These are phyloP conservation scores for Heliothis virescens DNA, from an alignment of 1,140 invertebrate genomes.

Conservation along the genomic window DNA sequence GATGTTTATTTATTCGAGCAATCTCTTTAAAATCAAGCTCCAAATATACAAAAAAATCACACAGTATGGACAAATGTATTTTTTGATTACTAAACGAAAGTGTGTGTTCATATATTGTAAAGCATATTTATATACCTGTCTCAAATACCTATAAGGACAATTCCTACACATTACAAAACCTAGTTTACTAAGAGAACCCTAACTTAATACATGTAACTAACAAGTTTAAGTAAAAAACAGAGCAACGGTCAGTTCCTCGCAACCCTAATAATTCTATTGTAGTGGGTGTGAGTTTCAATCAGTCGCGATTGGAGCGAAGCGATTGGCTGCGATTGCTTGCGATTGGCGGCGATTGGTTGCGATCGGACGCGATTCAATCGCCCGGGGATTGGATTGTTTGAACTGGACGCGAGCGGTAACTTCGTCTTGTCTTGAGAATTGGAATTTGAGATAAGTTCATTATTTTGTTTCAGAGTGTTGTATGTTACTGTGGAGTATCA, in stretches of 20 bases:
- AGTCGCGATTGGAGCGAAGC: slow-evolving; percentile 4
- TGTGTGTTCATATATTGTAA: too few species aligned
- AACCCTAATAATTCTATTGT: slow-evolving; percentile 33
- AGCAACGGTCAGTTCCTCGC: neutral
- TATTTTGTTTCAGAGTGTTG: neutral
- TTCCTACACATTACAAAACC: neutral
- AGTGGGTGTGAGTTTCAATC: slow-evolving; percentile 36
- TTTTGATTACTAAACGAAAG: too few species aligned
- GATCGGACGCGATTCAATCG: slow-evolving; percentile 29
- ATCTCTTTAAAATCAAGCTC: too few species aligned
- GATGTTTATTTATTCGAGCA: too few species aligned
- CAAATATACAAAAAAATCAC: too few species aligned
- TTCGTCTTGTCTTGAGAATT: slow-evolving; percentile 8
- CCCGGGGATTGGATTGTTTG: slow-evolving; percentile 8
- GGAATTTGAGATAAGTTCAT: slow-evolving; percentile 16
- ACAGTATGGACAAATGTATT: too few species aligned
- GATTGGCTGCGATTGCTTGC: slow-evolving; percentile 11
- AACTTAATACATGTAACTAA: neutral
- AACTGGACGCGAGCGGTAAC: slow-evolving; percentile 1
- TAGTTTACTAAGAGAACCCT: neutral
- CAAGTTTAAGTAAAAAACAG: neutral
- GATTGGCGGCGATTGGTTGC: slow-evolving; percentile 10
- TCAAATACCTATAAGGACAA: too few species aligned
- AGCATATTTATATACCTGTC: too few species aligned
- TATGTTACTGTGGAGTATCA: too few species aligned